These are phyloP conservation scores for Melanitta fusca DNA, from an alignment of 2,797 vertebrate species.

Conservation along the genomic window DNA sequence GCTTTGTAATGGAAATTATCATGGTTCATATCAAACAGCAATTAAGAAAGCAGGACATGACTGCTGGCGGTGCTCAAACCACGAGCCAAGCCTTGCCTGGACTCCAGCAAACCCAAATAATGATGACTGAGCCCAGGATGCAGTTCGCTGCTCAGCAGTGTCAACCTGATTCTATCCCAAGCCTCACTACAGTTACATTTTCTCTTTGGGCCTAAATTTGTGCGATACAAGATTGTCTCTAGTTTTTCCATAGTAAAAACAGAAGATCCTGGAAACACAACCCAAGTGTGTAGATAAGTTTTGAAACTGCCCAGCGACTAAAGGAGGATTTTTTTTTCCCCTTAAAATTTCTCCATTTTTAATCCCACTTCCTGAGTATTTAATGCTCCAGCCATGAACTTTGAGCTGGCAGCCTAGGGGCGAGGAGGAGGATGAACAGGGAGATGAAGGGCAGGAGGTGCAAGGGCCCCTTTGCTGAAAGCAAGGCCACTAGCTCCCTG, in stretches of 20 bases:
- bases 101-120: constrained; percentile 34
- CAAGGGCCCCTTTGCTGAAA: neutral
- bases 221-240: neutral
- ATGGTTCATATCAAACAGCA: constrained; percentile 46
- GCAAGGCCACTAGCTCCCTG: accelerated
- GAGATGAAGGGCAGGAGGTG: neutral
- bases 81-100: constrained; percentile 37
- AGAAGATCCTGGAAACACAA: neutral
- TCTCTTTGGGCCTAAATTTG: neutral
- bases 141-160: neutral
- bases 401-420: neutral
- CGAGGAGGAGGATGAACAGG: neutral
- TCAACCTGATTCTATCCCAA: constrained; percentile 29
- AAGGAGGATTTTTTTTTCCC: neutral
- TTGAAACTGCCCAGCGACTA: neutral
- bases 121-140: constrained; percentile 4
- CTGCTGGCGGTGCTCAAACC: constrained; percentile 43
- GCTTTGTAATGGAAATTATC: constrained; percentile 46
- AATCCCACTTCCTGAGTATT: neutral
- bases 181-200: neutral
- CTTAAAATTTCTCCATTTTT: neutral
- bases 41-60: constrained; percentile 58
- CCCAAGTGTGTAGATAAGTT: neutral
- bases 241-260: neutral
- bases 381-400: neutral